Evolutionary conservation across 2,888 invertebrate species (phyloP), one percentile per base, ranked within the genome.

Genomic region (Nebria brevicollis): DNA sequence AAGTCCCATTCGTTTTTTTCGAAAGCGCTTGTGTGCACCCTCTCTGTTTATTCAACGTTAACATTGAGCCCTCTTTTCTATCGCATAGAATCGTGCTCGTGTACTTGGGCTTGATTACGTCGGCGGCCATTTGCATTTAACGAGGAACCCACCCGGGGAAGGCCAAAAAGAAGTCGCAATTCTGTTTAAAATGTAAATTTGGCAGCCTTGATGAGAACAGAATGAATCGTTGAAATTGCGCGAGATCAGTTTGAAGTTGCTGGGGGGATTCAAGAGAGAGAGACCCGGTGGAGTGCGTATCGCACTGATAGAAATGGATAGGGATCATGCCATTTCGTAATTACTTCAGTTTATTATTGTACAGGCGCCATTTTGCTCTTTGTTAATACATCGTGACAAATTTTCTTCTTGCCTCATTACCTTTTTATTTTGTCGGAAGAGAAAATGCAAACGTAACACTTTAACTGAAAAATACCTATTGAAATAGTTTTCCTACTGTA

Each of bases 51-150:
- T 76, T 75, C 43, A 75, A 75, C 66, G 75, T 11, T 11, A 34
- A 26, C n/a, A 41, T 10, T 72, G 10, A 20, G 26, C 68, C 15
- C 3, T 15, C 42, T 25, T 66, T 54, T 75, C 64, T 73, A 25
- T 73, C 78, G 34, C 82, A 80, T 82, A 66, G 10, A 82, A 83
- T 66, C 72, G 65, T 11, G 26, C 68, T 65, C 72, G 43, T 75
- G 43, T 54, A 54, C 68, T 41, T 72, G 64, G 85, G 86, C 86
- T 87, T 88, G 87, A 85, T 85, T 85, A 85, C 85, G 54, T 54
- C 54, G 79, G 72, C 83, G 84, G 86, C 87, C 87, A 88, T 88
- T 88, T 87, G 88, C 88, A 88, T 88, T 87, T 87, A 87, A 86
- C 87, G 86, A 86, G 86, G 86, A 86, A 85, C 85, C 86, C 84